These are phyloP conservation scores for Acipenser ruthenus DNA, from an alignment of 2,797 vertebrate species.

Conservation along the genomic window DNA sequence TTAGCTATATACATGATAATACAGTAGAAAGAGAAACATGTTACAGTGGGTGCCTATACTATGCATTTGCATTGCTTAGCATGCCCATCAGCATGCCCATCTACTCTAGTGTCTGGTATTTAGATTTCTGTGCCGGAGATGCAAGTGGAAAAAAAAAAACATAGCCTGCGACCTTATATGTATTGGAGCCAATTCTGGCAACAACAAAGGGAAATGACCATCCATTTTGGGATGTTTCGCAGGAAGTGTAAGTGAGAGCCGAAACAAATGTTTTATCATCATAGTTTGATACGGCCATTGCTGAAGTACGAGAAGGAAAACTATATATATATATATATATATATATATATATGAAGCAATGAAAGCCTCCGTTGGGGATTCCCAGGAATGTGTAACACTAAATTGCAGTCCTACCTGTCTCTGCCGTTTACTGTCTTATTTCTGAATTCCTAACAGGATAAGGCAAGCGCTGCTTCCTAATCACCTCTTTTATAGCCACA, in stretches of 20 bases:
- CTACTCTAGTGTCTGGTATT: not conserved
- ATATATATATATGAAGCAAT: not conserved
- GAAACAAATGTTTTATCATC: slow-evolving; percentile 11
- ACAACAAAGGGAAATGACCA: slow-evolving; percentile 42
- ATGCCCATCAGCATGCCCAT: too few species aligned
- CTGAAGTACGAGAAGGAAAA: slow-evolving; percentile 25
- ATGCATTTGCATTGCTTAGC: too few species aligned
- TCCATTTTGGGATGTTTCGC: slow-evolving; percentile 33
- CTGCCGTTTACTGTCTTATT: slow-evolving; percentile 10
- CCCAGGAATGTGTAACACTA: slow-evolving; percentile 37
- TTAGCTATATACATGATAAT: too few species aligned
- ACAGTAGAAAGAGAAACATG: too few species aligned
- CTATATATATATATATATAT: not conserved
- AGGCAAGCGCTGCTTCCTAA: slow-evolving; percentile 32
- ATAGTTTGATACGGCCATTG: slow-evolving; percentile 23
- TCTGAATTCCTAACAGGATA: slow-evolving; percentile 21
- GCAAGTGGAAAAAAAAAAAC: not conserved
- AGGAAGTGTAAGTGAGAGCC: slow-evolving; percentile 39
- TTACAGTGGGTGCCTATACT: too few species aligned
- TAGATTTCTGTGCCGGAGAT: not conserved
- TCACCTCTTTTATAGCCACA: slow-evolving; percentile 20
- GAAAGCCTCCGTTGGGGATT: slow-evolving; percentile 30
- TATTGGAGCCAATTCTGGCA: slow-evolving; percentile 25
- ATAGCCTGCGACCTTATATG: slow-evolving; percentile 23
- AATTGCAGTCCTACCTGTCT: slow-evolving; percentile 27